Evolutionary conservation across 2,113 vertebrate species (phyloP).

Genomic region (Pangasianodon gigas): DNA sequence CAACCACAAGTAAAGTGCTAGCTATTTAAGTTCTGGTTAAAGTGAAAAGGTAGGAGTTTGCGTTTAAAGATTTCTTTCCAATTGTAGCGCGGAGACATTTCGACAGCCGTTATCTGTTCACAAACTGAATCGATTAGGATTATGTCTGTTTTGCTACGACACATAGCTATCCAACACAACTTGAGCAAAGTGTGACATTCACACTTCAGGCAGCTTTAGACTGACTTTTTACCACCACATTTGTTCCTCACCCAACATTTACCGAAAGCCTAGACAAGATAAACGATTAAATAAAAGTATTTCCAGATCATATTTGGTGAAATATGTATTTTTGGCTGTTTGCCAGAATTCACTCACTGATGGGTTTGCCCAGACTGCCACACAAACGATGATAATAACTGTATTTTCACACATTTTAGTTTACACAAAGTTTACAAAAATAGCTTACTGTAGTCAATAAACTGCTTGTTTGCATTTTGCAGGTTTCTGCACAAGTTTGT

Average conservation of each 20-base stretch:
- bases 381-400: background rate
- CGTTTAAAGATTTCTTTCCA: background rate
- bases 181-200: background rate
- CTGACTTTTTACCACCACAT: too few relatives aligned
- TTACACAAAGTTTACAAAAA: background rate
- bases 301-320: background rate
- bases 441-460: background rate
- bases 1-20: background rate
- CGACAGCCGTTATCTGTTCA: background rate
- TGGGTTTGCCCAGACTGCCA: background rate
- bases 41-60: background rate
- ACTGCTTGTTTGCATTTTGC: too few relatives aligned
- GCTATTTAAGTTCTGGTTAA: background rate
- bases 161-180: background rate
- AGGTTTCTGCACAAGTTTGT: too few relatives aligned
- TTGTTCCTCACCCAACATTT: background rate
- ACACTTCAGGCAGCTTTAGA: background rate
- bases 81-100: background rate
- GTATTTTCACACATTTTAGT: background rate
- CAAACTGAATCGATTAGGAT: background rate
- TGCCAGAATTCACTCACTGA: too few relatives aligned
- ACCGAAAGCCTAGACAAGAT: background rate
- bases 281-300: background rate
- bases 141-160: background rate
- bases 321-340: too few relatives aligned